These are phyloP conservation scores for Halocynthia aurantium DNA, from an alignment of 23 tunicate species.

Conservation along the genomic window DNA sequence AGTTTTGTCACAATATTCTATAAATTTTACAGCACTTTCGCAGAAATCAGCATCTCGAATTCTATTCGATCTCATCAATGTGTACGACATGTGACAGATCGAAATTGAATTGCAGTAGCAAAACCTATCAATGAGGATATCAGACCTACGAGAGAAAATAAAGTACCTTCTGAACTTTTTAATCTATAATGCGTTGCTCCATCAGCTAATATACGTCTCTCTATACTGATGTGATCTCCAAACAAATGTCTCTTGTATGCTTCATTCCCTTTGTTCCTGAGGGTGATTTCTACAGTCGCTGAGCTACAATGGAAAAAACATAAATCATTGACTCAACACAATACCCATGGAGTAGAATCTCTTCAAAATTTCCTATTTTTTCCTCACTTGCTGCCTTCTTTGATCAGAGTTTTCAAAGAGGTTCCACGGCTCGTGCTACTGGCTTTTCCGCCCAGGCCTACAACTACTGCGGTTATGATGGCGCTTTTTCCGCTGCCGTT, in stretches of 20 bases:
- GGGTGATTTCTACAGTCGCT: slow-evolving; percentile 64
- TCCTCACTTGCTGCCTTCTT: slow-evolving; percentile 39
- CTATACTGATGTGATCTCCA: slow-evolving; percentile 64
- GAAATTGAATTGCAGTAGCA: too few species aligned
- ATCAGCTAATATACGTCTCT: slow-evolving; percentile 52
- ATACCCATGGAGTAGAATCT: too few species aligned
- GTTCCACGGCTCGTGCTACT: slow-evolving; percentile 88
- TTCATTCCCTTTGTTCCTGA: slow-evolving; percentile 76
- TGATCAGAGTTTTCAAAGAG: slow-evolving; percentile 73
- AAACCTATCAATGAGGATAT: too few species aligned
- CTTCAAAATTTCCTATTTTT: too few species aligned
- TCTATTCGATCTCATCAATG: too few species aligned
- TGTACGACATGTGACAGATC: too few species aligned
- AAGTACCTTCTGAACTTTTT: slow-evolving; percentile 30
- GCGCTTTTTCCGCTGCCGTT: slow-evolving; percentile 99
- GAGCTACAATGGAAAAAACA: not conserved
- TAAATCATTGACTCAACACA: too few species aligned
- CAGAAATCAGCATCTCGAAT: too few species aligned
- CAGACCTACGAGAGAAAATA: too few species aligned
- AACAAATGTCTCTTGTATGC: slow-evolving; percentile 50
- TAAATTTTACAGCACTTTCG: too few species aligned
- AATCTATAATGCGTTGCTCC: slow-evolving; percentile 67
- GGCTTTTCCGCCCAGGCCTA: slow-evolving; percentile 89
- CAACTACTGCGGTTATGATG: slow-evolving; percentile 68
- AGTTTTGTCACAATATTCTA: too few species aligned